Percentiles rank a stretch among this genome's conserved stretches.
Conservation (phyloP, 2,888 invertebrate genomes). For the Pachliopta kotzebuea region DNA sequence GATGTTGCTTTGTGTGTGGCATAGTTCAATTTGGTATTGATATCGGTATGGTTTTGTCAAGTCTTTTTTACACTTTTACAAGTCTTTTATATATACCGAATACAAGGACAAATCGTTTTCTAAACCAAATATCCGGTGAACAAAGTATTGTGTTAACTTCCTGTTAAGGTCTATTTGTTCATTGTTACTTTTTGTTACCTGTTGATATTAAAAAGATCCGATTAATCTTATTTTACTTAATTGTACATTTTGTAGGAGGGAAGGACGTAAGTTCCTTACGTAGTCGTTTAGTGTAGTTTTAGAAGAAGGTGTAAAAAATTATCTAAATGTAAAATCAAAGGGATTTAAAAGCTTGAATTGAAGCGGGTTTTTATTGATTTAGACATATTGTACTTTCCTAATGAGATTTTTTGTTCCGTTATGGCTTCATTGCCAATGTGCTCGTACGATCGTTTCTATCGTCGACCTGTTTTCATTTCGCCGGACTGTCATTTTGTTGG, state of each 20-base stretch:
- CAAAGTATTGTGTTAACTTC: constrained; percentile 56
- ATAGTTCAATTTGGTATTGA: too few species aligned
- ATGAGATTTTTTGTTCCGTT: constrained; percentile 12
- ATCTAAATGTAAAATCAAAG: neutral
- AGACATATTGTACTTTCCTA: neutral
- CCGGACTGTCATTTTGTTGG: constrained; percentile 40
- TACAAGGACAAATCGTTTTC: constrained; percentile 46
- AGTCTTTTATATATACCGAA: too few species aligned
- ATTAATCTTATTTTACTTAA: too few species aligned
- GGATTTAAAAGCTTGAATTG: neutral
- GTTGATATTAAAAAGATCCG: neutral
- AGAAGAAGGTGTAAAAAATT: neutral
- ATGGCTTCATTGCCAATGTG: constrained; percentile 7
- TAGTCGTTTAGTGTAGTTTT: too few species aligned
- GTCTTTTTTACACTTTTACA: too few species aligned
- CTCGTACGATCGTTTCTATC: constrained; percentile 27
- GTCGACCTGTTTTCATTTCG: constrained; percentile 35
- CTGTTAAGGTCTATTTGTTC: constrained; percentile 58
- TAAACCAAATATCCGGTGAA: constrained; percentile 59
- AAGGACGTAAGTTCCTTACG: too few species aligned
- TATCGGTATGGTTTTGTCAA: too few species aligned
- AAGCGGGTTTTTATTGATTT: neutral
- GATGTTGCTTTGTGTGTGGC: too few species aligned
- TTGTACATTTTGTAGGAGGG: too few species aligned
- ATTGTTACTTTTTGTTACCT: constrained; percentile 53